Evolutionary conservation across 2,113 vertebrate species (phyloP).

Genomic region (Sterrhoptilus dennistouni): DNA sequence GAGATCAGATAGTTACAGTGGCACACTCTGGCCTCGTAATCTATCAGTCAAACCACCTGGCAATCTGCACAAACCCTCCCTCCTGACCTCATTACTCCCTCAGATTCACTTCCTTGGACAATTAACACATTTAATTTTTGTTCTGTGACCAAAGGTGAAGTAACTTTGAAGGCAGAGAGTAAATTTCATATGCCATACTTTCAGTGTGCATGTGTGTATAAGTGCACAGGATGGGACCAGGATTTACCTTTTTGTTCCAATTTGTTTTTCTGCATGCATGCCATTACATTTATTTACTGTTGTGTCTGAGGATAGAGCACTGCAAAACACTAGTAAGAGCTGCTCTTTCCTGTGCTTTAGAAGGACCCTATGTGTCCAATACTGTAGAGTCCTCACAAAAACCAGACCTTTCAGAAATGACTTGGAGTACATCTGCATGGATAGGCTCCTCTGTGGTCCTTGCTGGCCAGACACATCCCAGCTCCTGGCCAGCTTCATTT

Average conservation of each 20-base stretch:
- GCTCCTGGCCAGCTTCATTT: background rate
- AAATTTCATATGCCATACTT: background rate
- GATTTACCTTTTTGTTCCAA: background rate
- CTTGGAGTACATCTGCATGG: background rate
- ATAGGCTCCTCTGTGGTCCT: background rate
- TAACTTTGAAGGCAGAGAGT: background rate
- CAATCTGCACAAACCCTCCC: background rate
- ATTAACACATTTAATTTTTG: background rate
- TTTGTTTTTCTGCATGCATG: background rate
- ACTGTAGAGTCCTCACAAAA: background rate
- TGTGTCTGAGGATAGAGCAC: background rate
- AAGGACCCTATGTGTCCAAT: background rate
- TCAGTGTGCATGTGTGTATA: background rate
- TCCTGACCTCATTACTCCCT: background rate
- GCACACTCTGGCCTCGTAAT: background rate
- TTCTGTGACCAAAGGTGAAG: background rate
- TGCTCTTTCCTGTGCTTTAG: background rate
- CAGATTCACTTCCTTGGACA: background rate
- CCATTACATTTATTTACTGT: background rate
- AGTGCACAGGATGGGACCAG: background rate
- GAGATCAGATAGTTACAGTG: background rate
- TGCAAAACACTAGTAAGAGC: background rate
- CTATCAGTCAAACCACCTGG: background rate
- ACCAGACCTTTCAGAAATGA: background rate
- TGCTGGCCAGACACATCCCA: constrained; percentile 7